Evolutionary conservation across 2,797 vertebrate genomes (phyloP), one percentile per base, ranked within the genome.

Genomic region (Otolemur crassicaudatus): DNA sequence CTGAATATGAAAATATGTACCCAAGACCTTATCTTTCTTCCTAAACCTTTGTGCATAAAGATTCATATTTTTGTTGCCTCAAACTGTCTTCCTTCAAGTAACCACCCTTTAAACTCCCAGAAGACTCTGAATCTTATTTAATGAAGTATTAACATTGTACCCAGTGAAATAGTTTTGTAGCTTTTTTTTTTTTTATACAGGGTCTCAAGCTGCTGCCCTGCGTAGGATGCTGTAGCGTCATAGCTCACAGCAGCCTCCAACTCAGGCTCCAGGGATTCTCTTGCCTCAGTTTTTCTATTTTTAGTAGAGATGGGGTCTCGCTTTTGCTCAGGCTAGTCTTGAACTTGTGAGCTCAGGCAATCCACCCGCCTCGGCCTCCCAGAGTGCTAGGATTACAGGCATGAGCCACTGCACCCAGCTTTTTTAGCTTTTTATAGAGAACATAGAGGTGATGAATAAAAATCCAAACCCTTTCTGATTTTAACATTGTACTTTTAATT

Each of bases 81-180:
- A 58, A 3, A 87, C 83, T 63, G n/a, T 56, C 63, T 89, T 95
- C 53, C 82, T 86, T 82, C 65, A 73, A 12, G 60, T 93, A 83
- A 80, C 76, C 5, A 43, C 23, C 25, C 5, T 76, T 86, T 86
- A 34, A 61, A 56, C 25, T 89, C 87, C 75, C 49, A 88, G 19
- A 81, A 63, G 77, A 3, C 25, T 81, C 63, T 58, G 13, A 34
- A 34, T 65, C 31, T 7, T 81, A 23, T 4, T 83, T 70, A 29
- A 75, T 72, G 7, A 94, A n/a, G 0, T 76, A 70, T 22, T 93
- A 88, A 61, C 25, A 13, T 20, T 80, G 7, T 75, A 90, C 27
- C 61, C n/a, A 69, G 0, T 63, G 67, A 83, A 72, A 72, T 19
- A 72, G 4, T 61, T 91, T n/a, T 34, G 12, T 19, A 46, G 7